Conservation (phyloP, 1,140 invertebrate species). For the Drosophila santomea region DNA sequence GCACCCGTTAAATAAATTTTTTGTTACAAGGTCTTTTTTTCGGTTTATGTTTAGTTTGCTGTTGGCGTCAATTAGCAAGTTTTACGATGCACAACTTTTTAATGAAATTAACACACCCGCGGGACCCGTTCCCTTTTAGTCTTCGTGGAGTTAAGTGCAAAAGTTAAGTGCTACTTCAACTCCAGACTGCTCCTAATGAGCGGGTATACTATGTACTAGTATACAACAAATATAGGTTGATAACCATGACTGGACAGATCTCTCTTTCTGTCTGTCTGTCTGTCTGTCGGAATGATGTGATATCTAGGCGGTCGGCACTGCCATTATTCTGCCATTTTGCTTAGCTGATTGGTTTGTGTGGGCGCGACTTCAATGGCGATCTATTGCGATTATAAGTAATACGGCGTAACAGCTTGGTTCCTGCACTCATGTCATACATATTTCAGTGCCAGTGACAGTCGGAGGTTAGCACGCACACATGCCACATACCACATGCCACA, state of each 20-base stretch:
- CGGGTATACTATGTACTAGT: background rate
- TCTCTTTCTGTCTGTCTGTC: no score
- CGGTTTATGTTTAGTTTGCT: slow-evolving; percentile 2
- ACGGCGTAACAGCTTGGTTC: slow-evolving; percentile 39
- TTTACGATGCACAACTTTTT: slow-evolving; percentile 64
- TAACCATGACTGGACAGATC: background rate
- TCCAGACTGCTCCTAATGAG: slow-evolving; percentile 37
- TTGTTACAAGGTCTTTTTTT: slow-evolving; percentile 26
- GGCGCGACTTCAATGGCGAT: slow-evolving; percentile 51
- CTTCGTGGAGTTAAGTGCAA: slow-evolving; percentile 17
- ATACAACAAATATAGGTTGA: background rate
- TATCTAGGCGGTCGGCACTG: slow-evolving; percentile 5
- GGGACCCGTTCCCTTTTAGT: slow-evolving; percentile 30
- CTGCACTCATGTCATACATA: slow-evolving; percentile 76
- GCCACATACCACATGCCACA: slow-evolving; percentile 29
- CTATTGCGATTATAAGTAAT: slow-evolving; percentile 48
- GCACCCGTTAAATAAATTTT: slow-evolving; percentile 5
- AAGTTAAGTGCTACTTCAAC: slow-evolving; percentile 49
- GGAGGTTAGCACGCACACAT: slow-evolving; percentile 50
- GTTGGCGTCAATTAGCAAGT: slow-evolving; percentile 47
- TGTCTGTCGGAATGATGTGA: slow-evolving; percentile 4
- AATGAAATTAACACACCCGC: slow-evolving; percentile 61
- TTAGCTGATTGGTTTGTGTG: slow-evolving; percentile 38
- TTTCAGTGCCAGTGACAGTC: slow-evolving; percentile 48
- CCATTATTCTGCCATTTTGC: slow-evolving; percentile 5